These are phyloP conservation scores for Spondyliosoma cantharus DNA, from an alignment of 2,797 vertebrate species.

Conservation along the genomic window DNA sequence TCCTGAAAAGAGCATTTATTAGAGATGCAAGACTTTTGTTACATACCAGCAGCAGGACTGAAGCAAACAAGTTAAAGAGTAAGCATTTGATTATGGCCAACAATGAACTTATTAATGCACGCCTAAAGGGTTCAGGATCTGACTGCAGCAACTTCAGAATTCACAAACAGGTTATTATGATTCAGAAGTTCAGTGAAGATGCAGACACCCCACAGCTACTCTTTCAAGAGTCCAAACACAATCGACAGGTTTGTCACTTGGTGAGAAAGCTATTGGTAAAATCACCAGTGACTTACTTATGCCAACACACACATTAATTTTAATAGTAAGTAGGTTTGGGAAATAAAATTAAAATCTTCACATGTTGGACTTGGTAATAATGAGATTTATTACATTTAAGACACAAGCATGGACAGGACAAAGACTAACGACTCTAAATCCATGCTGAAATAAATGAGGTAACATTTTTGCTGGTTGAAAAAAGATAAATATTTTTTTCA, in stretches of 20 bases:
- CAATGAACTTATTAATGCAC: constrained; percentile 44
- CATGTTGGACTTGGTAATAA: not conserved
- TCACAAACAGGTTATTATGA: constrained; percentile 40
- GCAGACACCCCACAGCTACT: not conserved
- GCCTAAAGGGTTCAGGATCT: constrained; percentile 32
- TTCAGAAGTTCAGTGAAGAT: constrained; percentile 21
- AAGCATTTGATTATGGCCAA: constrained; percentile 39
- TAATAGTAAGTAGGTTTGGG: not conserved
- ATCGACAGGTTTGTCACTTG: not conserved
- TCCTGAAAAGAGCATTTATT: constrained; percentile 35
- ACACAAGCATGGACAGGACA: constrained; percentile 13
- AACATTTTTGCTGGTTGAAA: constrained; percentile 8
- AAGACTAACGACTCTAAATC: constrained; percentile 11
- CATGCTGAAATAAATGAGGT: constrained; percentile 23
- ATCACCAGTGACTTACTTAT: not conserved
- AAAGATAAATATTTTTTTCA: constrained; percentile 1
- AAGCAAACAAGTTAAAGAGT: constrained; percentile 29
- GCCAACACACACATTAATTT: not conserved
- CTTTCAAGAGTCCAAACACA: constrained; percentile 1
- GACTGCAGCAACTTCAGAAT: constrained; percentile 34
- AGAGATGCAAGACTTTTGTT: constrained; percentile 35
- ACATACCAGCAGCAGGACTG: constrained; percentile 12
- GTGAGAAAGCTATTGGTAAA: not conserved
- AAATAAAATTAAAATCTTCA: not conserved
- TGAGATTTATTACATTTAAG: constrained; percentile 24